A percentile compares a stretch with the other conserved stretches of the same genome.
These are phyloP conservation scores for Thamnaconus septentrionalis DNA, from an alignment of 2,113 vertebrate genomes.

Conservation along the genomic window DNA sequence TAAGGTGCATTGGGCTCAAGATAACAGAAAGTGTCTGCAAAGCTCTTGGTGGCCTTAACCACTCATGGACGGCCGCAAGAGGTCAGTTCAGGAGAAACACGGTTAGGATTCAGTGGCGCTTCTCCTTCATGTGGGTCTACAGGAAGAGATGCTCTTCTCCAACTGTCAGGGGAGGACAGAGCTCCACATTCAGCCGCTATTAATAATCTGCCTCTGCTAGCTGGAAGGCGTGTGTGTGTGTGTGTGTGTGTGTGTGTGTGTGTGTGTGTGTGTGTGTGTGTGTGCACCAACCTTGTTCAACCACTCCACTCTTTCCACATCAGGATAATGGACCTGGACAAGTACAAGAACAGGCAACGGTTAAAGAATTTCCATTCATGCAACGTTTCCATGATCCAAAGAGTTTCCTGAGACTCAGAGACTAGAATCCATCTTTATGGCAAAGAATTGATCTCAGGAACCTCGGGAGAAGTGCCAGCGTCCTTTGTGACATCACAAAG, in stretches of 20 bases:
- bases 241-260: too few relatives aligned
- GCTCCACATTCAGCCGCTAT: slow-evolving; percentile 57
- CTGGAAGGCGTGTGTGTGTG: not conserved
- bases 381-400: too few relatives aligned
- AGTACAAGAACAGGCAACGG: slow-evolving; percentile 2
- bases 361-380: slow-evolving; percentile 4
- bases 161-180: slow-evolving; percentile 12
- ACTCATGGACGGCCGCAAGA: too few relatives aligned
- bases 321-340: slow-evolving; percentile 92
- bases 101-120: too few relatives aligned
- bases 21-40: too few relatives aligned
- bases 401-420: not conserved
- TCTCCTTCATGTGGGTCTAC: not conserved
- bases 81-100: too few relatives aligned
- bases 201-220: slow-evolving; percentile 43
- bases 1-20: too few relatives aligned
- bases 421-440: not conserved
- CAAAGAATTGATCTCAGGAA: not conserved
- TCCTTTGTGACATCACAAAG: too few relatives aligned
- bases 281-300: slow-evolving; percentile 87
- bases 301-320: slow-evolving; percentile 96
- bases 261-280: not conserved
- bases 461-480: too few relatives aligned
- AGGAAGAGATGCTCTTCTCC: slow-evolving; percentile 21
- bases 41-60: too few relatives aligned